Evolutionary conservation across 1,140 invertebrate genomes (phyloP).

Genomic region (Hesperophylax magnus): DNA sequence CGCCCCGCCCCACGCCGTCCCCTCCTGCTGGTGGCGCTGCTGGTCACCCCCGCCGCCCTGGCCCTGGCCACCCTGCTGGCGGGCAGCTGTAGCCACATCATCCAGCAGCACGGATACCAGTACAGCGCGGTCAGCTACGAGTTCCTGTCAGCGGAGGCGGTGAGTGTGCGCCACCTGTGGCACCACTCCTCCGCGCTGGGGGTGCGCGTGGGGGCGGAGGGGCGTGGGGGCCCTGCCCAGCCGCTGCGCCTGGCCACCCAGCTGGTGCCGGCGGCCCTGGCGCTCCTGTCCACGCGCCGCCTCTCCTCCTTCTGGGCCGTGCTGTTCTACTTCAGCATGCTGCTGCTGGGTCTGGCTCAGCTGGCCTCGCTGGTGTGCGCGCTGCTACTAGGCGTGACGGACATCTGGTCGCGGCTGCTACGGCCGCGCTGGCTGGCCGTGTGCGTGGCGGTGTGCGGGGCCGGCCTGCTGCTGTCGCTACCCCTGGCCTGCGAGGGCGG

Average conservation of each 20-base stretch:
- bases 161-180: constrained; percentile 73
- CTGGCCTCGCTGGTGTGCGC: constrained; percentile 84
- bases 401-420: constrained; percentile 70
- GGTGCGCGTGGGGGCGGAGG: constrained; percentile 72
- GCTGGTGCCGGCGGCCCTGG: constrained; percentile 86
- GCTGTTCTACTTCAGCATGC: constrained; percentile 87
- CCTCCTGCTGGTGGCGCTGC: constrained; percentile 78
- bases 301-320: constrained; percentile 89
- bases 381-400: constrained; percentile 71
- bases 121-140: constrained; percentile 80
- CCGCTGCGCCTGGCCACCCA: constrained; percentile 86
- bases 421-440: constrained; percentile 77
- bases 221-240: constrained; percentile 82
- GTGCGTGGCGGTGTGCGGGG: constrained; percentile 88
- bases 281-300: constrained; percentile 77
- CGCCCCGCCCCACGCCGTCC: constrained; percentile 73
- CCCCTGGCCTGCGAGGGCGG: constrained; percentile 85
- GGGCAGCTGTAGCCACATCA: constrained; percentile 83
- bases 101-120: constrained; percentile 78
- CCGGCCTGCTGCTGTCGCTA: constrained; percentile 87
- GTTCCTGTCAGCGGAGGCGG: constrained; percentile 16
- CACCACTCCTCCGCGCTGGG: constrained; percentile 82
- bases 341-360: constrained; percentile 89
- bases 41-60: constrained; percentile 83
- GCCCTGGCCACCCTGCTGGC: constrained; percentile 83